These are phyloP conservation scores for Prunella fulvescens DNA, from an alignment of 2,113 vertebrate species.

Conservation along the genomic window DNA sequence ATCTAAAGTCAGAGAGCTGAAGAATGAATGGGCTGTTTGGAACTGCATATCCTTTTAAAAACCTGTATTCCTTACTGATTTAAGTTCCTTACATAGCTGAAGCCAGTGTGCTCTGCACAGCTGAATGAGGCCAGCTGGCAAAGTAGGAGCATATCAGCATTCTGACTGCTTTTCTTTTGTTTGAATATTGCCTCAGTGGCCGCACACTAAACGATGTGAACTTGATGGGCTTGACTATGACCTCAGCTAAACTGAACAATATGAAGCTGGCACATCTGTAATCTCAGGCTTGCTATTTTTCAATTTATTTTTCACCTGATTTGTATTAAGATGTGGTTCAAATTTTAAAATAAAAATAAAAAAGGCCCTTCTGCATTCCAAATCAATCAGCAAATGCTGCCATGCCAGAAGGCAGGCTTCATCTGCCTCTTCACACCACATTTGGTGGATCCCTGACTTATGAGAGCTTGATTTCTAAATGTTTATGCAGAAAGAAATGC, in stretches of 20 bases:
- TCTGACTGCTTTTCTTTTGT: slow-evolving; percentile 51
- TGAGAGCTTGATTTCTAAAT: slow-evolving; percentile 54
- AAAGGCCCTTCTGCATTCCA: slow-evolving; percentile 4
- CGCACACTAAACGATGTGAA: slow-evolving; percentile 17
- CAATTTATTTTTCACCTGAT: slow-evolving; percentile 60
- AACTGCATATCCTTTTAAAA: slow-evolving; percentile 47
- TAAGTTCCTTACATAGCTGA: slow-evolving; percentile 18
- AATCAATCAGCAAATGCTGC: slow-evolving; percentile 22
- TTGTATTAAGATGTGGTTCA: slow-evolving; percentile 59
- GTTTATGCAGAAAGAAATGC: slow-evolving; percentile 61
- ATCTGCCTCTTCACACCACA: slow-evolving; percentile 58
- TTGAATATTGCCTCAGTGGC: slow-evolving; percentile 47
- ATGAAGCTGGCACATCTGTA: slow-evolving; percentile 32
- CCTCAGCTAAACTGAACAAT: slow-evolving; percentile 45
- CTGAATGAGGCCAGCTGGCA: slow-evolving; percentile 54
- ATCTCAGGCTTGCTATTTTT: slow-evolving; percentile 36
- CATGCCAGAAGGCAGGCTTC: slow-evolving; percentile 50
- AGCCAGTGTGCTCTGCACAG: slow-evolving; percentile 32
- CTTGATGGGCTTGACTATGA: slow-evolving; percentile 30
- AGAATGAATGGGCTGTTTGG: slow-evolving; percentile 27
- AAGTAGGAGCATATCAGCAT: not conserved
- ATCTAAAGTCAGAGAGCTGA: slow-evolving; percentile 41
- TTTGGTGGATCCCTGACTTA: slow-evolving; percentile 53
- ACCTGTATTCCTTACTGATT: slow-evolving; percentile 2
- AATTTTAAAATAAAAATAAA: slow-evolving; percentile 54